These are phyloP conservation scores for Tenualosa thibaudeaui DNA, from an alignment of 2,797 vertebrate genomes.

Conservation along the genomic window DNA sequence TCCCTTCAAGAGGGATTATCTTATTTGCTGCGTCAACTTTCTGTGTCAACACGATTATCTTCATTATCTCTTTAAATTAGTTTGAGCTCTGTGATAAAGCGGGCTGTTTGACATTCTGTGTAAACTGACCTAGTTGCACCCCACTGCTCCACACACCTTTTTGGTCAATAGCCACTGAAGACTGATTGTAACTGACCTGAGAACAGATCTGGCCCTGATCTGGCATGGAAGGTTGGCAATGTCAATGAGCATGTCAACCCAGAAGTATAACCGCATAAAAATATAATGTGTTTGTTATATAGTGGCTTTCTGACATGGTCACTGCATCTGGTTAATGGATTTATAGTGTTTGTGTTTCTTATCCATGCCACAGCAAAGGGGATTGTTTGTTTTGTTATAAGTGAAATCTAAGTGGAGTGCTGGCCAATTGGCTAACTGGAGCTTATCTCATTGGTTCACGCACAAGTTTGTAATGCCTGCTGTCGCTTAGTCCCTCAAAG, in stretches of 20 bases:
- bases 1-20: conserved; percentile 22
- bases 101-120: not conserved
- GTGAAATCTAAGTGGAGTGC: not conserved
- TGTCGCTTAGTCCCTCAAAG: not conserved
- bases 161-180: not conserved
- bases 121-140: not conserved
- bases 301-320: not conserved
- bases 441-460: not conserved
- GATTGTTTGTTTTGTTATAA: not conserved
- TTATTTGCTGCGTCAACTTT: conserved; percentile 22
- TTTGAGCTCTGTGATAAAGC: not conserved
- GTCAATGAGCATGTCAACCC: not conserved
- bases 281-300: not conserved
- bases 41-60: conserved; percentile 33
- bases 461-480: not conserved
- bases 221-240: not conserved
- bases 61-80: conserved; percentile 13
- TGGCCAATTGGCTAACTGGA: not conserved
- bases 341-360: not conserved
- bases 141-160: not conserved
- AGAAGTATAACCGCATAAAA: not conserved
- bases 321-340: not conserved
- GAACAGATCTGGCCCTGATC: not conserved
- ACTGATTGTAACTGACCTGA: not conserved
- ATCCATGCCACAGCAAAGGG: not conserved